Base-by-base conservation (phyloP, 1,140 invertebrate species). In the Anoplolepis gracilipes region DNA sequence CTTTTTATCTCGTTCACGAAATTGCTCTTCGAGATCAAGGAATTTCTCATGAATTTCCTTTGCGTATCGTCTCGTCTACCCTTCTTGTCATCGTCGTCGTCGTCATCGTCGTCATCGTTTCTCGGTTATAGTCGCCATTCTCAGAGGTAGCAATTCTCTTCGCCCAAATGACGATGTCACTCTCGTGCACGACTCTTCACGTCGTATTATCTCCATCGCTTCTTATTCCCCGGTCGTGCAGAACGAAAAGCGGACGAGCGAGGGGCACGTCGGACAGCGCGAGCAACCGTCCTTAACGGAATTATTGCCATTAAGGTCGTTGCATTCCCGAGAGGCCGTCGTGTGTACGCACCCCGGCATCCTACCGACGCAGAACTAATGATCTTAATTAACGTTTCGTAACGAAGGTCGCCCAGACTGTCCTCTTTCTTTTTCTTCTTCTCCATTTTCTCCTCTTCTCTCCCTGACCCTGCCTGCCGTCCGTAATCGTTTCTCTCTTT, bases 371-470 rank as follows among this genome's bases (percentile, higher is more conserved):
- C 92, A 93, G 91, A 92, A 92, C 92, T 94, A 94, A 94, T 93
- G 93, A 94, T 93, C 92, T 93, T 94, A 94, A 94, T 94, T 94
- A 94, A 93, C 92, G 91, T 93, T 94, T 93, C 90, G 92, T 91
- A 93, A 93, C 91, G 92, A 93, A 92, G 92, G 90, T 92, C 92
- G 91, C 69, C 87, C 81, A 73, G 85, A 87, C 85, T 76, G 61
- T 89, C 49, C 70, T 77, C 84, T 72, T 70, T 42, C 72, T 77
- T 70, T 67, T 87, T 72, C 81, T 84, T 62, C 53, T 75, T 75
- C 75, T 77, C 42, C 49, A 84, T 55, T 85, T 53, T 36, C 69
- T 33, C 11, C 22, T 25, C 36, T 42, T 55, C 16, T 22, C 36
- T 53, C 72, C 4, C 16, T n/a, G n/a, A 39, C 46, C 11, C 28